A percentile compares a stretch with the other conserved stretches of the same genome.
These are phyloP conservation scores for Ictalurus punctatus DNA, from an alignment of 2,113 vertebrate species.

Conservation along the genomic window DNA sequence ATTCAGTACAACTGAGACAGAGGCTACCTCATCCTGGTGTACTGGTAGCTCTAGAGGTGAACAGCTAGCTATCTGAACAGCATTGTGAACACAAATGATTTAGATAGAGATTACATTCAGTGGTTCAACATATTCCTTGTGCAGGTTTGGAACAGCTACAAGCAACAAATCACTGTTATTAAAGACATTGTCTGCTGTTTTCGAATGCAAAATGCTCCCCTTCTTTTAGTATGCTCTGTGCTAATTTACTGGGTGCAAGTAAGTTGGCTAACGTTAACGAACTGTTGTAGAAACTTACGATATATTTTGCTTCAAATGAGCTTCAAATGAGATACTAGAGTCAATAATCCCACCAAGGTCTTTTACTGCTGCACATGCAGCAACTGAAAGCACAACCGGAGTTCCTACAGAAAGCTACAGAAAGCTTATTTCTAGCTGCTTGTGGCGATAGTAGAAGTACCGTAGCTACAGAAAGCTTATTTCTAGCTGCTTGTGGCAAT, in stretches of 20 bases:
- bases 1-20: background rate
- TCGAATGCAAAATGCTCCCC: background rate
- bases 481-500: too few species aligned
- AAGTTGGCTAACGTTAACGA: background rate
- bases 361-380: too few species aligned
- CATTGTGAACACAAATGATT: background rate
- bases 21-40: background rate
- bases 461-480: too few species aligned
- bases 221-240: background rate
- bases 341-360: too few species aligned
- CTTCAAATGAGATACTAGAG: too few species aligned
- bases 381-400: too few species aligned
- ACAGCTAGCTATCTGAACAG: background rate
- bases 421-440: too few species aligned
- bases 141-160: background rate
- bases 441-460: too few species aligned
- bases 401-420: too few species aligned
- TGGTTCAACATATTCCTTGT: background rate
- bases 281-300: background rate
- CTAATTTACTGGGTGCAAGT: background rate
- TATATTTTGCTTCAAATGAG: background rate
- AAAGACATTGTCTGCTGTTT: background rate
- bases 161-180: background rate
- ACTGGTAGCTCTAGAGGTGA: background rate
- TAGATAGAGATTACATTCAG: background rate